Conservation (phyloP, 2,888 invertebrate genomes). For the Nemotelus pantherinus region DNA sequence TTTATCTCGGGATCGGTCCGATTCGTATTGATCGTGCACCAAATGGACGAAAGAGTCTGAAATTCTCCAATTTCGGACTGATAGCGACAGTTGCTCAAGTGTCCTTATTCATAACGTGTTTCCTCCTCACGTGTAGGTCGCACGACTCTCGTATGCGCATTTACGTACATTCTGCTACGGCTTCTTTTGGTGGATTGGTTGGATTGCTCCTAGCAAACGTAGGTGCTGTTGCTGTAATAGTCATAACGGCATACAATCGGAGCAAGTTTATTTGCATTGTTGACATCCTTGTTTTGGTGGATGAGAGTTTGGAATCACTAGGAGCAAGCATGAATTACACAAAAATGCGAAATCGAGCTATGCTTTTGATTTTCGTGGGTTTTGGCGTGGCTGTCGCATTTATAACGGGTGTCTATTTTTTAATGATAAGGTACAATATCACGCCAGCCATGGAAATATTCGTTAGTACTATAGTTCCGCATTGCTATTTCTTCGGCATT, state of each 20-base stretch:
- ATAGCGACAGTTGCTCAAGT: not conserved
- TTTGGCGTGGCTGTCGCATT: not conserved
- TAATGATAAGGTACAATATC: too few relatives aligned
- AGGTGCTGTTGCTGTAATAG: not conserved
- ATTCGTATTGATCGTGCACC: not conserved
- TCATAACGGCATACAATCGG: not conserved
- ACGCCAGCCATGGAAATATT: too few relatives aligned
- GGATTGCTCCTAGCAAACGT: not conserved
- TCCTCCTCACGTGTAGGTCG: not conserved
- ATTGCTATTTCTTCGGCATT: not conserved
- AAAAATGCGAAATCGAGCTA: not conserved
- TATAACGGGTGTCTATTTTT: too few relatives aligned
- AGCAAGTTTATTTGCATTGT: not conserved
- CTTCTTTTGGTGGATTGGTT: not conserved
- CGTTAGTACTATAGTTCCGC: not conserved
- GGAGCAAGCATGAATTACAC: not conserved
- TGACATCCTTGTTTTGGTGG: not conserved
- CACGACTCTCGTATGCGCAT: not conserved
- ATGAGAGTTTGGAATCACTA: not conserved
- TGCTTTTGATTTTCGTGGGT: not conserved
- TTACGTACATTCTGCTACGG: not conserved
- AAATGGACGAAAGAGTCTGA: not conserved
- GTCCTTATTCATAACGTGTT: not conserved
- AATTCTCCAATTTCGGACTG: not conserved
- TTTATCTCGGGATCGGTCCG: not conserved